Conservation (phyloP, 2,113 vertebrate genomes). For the Gnathonemus longibarbis region DNA sequence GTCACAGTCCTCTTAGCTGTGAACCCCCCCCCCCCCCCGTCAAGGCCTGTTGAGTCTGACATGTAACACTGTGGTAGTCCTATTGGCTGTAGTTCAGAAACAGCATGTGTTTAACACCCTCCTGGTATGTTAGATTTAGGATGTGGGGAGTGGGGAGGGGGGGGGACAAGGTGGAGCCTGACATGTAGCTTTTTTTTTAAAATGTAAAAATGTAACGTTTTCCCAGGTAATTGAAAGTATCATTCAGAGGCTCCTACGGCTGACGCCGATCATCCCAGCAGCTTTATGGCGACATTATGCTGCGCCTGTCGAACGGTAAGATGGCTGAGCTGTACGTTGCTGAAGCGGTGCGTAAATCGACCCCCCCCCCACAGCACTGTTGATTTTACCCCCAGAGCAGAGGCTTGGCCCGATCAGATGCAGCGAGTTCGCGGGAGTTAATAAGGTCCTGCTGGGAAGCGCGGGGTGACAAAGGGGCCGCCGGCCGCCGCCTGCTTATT, state of each 20-base stretch:
- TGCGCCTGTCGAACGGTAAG: not conserved
- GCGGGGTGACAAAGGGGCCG: constrained; percentile 81
- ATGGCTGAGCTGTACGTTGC: not conserved
- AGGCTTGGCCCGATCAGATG: constrained; percentile 68
- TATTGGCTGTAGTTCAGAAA: not conserved
- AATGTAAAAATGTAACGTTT: not conserved
- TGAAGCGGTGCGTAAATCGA: constrained; percentile 35
- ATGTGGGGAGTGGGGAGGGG: not conserved
- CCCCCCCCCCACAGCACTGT: constrained; percentile 54
- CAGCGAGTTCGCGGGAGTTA: constrained; percentile 79
- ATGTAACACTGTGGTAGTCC: not conserved
- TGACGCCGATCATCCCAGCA: constrained; percentile 20
- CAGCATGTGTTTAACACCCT: not conserved
- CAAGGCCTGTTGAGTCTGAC: not conserved
- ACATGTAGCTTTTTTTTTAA: not conserved
- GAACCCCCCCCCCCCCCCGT: not conserved
- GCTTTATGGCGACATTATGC: constrained; percentile 36
- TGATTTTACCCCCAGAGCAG: constrained; percentile 53
- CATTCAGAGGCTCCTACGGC: not conserved
- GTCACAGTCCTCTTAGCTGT: not conserved
- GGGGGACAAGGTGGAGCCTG: not conserved
- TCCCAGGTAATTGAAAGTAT: constrained; percentile 9
- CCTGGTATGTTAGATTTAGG: not conserved
- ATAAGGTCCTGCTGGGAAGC: constrained; percentile 81
- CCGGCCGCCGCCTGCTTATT: constrained; percentile 83